These are phyloP conservation scores for Sebastes variabilis DNA, from an alignment of 2,797 vertebrate genomes.

Conservation along the genomic window DNA sequence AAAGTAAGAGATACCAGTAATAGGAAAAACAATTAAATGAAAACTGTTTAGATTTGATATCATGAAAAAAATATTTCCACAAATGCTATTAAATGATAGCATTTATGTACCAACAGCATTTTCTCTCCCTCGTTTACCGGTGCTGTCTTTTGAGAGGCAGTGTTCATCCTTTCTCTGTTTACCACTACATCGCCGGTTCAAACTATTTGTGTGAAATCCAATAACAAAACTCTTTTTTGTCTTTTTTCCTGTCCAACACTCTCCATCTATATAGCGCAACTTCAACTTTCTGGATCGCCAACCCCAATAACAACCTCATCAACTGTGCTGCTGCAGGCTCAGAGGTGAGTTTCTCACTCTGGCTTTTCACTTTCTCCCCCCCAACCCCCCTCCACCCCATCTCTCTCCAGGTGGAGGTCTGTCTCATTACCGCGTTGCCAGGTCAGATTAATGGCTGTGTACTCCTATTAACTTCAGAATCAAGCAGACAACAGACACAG, in stretches of 20 bases:
- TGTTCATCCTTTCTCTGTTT: not conserved
- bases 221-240: not conserved
- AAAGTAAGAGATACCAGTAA: not conserved
- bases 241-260: slow-evolving; percentile 12
- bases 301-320: slow-evolving; percentile 94
- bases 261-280: slow-evolving; percentile 82
- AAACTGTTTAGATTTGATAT: not conserved
- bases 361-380: not conserved
- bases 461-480: slow-evolving; percentile 40
- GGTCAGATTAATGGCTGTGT: slow-evolving; percentile 61
- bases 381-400: not conserved
- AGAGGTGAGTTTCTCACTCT: slow-evolving; percentile 84
- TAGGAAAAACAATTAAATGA: not conserved
- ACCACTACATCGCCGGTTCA: not conserved
- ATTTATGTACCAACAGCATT: not conserved
- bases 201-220: slow-evolving; percentile 7
- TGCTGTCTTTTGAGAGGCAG: not conserved
- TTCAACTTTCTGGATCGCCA: slow-evolving; percentile 96
- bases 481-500: slow-evolving; percentile 43
- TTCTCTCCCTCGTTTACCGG: not conserved
- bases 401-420: slow-evolving; percentile 43
- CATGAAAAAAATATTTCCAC: not conserved
- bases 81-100: not conserved
- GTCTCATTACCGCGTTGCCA: slow-evolving; percentile 58
- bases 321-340: slow-evolving; percentile 92